Conservation (phyloP, 2,888 invertebrate species). For the Leptopilina drosophilae region DNA sequence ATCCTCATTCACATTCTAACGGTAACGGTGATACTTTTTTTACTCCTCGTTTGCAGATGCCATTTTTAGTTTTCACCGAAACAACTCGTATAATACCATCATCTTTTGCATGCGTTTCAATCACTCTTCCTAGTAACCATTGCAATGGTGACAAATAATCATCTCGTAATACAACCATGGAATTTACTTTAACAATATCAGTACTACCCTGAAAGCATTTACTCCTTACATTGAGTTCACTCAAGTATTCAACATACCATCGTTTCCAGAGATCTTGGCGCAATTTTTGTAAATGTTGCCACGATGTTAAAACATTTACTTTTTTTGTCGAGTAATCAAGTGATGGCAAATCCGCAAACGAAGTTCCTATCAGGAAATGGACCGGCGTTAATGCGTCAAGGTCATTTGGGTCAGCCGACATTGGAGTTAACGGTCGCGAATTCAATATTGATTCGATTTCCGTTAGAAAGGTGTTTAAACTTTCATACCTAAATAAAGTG, state of each 20-base stretch:
- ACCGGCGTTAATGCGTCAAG: slow-evolving; percentile 47
- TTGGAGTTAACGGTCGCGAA: background rate
- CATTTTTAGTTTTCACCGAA: no score
- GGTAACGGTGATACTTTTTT: no score
- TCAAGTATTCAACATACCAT: background rate
- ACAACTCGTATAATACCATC: no score
- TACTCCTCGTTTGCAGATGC: no score
- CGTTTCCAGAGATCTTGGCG: slow-evolving; percentile 44
- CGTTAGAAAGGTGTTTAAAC: slow-evolving; percentile 41
- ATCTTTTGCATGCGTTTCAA: background rate
- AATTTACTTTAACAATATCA: background rate
- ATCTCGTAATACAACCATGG: background rate
- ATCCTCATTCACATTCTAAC: no score
- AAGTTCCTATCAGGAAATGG: slow-evolving; percentile 52
- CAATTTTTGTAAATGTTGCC: slow-evolving; percentile 46
- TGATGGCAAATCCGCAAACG: slow-evolving; percentile 44
- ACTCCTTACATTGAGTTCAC: background rate
- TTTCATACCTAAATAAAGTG: background rate
- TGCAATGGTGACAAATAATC: background rate
- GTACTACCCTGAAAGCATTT: background rate
- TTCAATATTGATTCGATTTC: background rate
- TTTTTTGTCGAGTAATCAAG: slow-evolving; percentile 17
- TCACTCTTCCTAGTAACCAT: background rate
- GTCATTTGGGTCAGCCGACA: slow-evolving; percentile 54
- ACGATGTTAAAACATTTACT: slow-evolving; percentile 46